Evolutionary conservation across 2,113 vertebrate genomes (phyloP), one percentile per base, ranked within the genome.

Genomic region (Opisthocomus hoazin): DNA sequence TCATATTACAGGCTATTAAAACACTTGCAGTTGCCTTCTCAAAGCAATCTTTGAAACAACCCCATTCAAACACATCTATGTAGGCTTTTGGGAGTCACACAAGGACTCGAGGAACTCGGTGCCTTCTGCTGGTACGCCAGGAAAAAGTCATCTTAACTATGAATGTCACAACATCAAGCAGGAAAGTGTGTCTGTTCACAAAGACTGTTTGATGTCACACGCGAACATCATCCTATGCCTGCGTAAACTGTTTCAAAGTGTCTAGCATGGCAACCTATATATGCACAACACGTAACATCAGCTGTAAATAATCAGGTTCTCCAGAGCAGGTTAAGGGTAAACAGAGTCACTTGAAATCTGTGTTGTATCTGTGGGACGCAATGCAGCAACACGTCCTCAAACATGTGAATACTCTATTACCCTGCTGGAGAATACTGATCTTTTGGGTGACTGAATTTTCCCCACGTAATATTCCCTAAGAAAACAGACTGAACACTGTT

Each of bases 231-330:
- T 15, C 39, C 63, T 24, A 11, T 13, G 26, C 37, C n/a, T 37
- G 15, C 0, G 0, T 26, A 34, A 46, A 41, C 39, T 22, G 43
- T 56, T 71, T 46, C 32, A 12, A 58, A 61, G 26, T 9, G 56
- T 36, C 51, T 58, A 43, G 29, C 1, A 5, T 11, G 37, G 48
- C n/a, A 68, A 71, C 61, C 29, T 50, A 11, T 9, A 37, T 4
- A n/a, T 8, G 43, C 29, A 63, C 9, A 68, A 66, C 14, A 41
- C 0, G 0, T 14, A 68, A 53, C 9, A 8, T 18, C n/a, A 81
- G 22, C 73, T 64, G 60, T 75, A 61, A 57, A 48, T 26, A 51
- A 57, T 20, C 29, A 51, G 10, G 24, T 39, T 19, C n/a, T 87
- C 41, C 46, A 45, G 8, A 45, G 29, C 32, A 61, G 60, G 27